phyloP scores from a whole-genome alignment of 2,113 vertebrate genomes.

The Calonectris borealis region DNA sequence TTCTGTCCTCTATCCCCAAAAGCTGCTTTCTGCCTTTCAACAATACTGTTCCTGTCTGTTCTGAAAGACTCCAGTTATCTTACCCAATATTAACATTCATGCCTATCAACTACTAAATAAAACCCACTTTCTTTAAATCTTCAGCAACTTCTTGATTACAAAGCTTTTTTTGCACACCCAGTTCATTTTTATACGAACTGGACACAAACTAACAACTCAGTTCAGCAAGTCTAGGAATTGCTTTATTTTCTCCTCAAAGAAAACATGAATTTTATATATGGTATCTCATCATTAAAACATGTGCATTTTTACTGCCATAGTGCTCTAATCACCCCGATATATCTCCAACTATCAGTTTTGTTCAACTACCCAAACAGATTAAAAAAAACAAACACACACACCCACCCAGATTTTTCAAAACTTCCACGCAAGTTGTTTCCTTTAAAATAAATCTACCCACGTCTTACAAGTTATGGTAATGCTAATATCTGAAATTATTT shows the following conservation, averaged over 20 bases:
- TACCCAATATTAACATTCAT: not conserved
- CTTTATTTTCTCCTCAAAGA: not conserved
- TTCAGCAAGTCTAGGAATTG: not conserved
- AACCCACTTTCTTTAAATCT: not conserved
- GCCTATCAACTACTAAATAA: not conserved
- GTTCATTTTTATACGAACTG: not conserved
- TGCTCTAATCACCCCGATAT: not conserved
- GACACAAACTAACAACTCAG: not conserved
- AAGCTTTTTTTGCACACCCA: not conserved
- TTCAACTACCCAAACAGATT: not conserved
- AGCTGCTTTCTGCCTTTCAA: not conserved
- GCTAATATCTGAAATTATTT: not conserved
- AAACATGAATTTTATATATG: not conserved
- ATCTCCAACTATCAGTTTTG: not conserved
- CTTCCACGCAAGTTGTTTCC: not conserved
- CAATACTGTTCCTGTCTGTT: not conserved
- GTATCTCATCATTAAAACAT: not conserved
- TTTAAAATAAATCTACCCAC: not conserved
- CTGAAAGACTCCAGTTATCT: not conserved
- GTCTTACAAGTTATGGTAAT: not conserved
- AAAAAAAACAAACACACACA: too few relatives aligned
- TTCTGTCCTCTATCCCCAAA: not conserved
- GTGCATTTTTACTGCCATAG: not conserved
- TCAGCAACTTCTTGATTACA: not conserved
- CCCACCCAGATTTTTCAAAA: not conserved